These are phyloP conservation scores for Condylura cristata DNA, from an alignment of 2,113 vertebrate genomes.

Conservation along the genomic window DNA sequence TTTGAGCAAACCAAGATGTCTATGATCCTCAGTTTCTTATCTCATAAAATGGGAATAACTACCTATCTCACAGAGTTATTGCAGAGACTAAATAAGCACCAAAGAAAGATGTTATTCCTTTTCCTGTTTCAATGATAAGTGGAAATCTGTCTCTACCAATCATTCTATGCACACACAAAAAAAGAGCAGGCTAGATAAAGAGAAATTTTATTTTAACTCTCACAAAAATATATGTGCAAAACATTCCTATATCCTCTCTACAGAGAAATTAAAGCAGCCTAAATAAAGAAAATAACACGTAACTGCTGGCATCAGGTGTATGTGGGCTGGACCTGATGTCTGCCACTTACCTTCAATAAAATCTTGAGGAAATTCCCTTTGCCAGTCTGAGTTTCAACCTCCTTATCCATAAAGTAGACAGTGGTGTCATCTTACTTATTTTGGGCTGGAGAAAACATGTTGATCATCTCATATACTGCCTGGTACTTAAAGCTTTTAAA, in stretches of 20 bases:
- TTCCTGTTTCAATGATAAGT: not conserved
- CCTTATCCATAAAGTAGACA: not conserved
- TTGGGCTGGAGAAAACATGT: not conserved
- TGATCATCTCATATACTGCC: not conserved
- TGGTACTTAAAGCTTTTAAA: not conserved
- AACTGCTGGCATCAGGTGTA: not conserved
- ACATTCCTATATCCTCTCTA: not conserved
- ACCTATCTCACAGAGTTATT: not conserved
- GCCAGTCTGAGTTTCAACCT: not conserved
- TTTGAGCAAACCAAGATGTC: slow-evolving; percentile 21
- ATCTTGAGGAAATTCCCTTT: not conserved
- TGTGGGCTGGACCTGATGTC: not conserved
- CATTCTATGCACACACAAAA: not conserved
- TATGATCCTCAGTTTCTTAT: not conserved
- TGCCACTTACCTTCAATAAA: slow-evolving; percentile 19
- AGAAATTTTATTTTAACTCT: slow-evolving; percentile 5
- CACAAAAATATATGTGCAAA: not conserved
- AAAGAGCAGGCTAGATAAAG: not conserved
- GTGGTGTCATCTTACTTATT: not conserved
- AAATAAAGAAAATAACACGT: not conserved
- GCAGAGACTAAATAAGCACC: slow-evolving; percentile 17
- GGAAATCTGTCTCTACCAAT: slow-evolving; percentile 34
- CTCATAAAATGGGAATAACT: slow-evolving; percentile 17
- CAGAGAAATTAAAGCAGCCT: not conserved
- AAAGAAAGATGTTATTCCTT: not conserved